These are phyloP conservation scores for Prolemur simus DNA, from an alignment of 2,113 vertebrate species.

Conservation along the genomic window DNA sequence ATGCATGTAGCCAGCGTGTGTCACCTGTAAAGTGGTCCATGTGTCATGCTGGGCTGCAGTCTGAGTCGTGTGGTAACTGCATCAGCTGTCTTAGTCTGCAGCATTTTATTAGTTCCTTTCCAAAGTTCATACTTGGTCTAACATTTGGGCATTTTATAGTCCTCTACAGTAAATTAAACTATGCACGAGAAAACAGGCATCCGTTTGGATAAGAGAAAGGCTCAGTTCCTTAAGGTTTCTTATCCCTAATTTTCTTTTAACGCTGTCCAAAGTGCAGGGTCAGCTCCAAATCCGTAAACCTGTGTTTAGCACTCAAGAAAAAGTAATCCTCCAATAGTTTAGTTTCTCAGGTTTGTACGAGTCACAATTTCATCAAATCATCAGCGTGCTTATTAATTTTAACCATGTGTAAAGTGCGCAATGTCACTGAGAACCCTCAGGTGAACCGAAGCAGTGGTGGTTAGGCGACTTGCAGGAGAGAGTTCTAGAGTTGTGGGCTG, in stretches of 20 bases:
- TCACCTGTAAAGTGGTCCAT: neutral
- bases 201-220: neutral
- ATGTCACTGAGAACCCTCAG: neutral
- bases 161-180: neutral
- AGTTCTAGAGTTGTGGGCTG: neutral
- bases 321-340: neutral
- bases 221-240: neutral
- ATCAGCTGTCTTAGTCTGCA: neutral
- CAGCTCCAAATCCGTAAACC: neutral
- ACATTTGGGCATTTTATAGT: neutral
- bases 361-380: neutral
- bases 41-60: neutral
- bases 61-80: neutral
- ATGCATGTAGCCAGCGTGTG: neutral
- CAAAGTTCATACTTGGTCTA: neutral
- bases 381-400: constrained; percentile 40
- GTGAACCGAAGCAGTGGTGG: neutral
- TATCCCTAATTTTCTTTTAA: neutral
- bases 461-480: neutral
- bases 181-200: neutral
- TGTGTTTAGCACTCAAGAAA: neutral
- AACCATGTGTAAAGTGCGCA: neutral
- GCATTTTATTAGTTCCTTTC: neutral
- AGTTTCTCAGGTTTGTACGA: neutral
- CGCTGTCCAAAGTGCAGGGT: neutral